Evolutionary conservation across 35 echinoderm and acorn worm species (phyloP).

Genomic region (Lytechinus pictus): DNA sequence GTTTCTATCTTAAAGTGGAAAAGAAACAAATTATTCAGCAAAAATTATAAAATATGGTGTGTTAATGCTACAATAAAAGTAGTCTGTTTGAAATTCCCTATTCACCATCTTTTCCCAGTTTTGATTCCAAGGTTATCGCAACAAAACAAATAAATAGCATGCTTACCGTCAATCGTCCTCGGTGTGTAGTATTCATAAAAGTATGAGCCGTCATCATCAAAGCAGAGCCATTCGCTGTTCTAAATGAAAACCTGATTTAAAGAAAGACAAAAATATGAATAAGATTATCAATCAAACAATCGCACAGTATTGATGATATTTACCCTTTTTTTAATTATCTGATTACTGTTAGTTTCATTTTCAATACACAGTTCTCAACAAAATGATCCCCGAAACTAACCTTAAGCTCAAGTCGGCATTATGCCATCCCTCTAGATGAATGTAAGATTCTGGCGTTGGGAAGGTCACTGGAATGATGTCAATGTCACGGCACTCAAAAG

Average conservation of each 20-base stretch:
- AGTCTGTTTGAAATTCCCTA: no score
- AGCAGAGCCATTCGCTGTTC: neutral
- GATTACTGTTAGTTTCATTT: no score
- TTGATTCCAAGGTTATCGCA: no score
- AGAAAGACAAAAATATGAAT: neutral
- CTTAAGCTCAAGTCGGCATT: neutral
- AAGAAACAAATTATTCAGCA: no score
- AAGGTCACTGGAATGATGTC: slow-evolving; percentile 28
- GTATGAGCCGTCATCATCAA: slow-evolving; percentile 26
- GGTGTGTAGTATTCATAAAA: slow-evolving; percentile 27
- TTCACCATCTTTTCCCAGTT: no score
- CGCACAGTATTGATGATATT: no score
- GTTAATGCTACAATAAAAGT: no score
- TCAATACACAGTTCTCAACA: neutral
- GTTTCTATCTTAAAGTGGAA: no score
- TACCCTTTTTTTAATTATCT: no score
- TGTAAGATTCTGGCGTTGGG: slow-evolving; percentile 36
- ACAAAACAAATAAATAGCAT: no score
- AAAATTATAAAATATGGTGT: no score
- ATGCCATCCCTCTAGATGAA: neutral
- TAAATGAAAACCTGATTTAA: neutral
- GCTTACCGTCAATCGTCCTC: slow-evolving; percentile 25
- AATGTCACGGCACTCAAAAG: slow-evolving; percentile 12
- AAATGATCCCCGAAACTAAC: neutral
- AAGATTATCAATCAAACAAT: neutral